Base-by-base conservation (phyloP, 2,797 vertebrate species). In the Labroides dimidiatus region DNA sequence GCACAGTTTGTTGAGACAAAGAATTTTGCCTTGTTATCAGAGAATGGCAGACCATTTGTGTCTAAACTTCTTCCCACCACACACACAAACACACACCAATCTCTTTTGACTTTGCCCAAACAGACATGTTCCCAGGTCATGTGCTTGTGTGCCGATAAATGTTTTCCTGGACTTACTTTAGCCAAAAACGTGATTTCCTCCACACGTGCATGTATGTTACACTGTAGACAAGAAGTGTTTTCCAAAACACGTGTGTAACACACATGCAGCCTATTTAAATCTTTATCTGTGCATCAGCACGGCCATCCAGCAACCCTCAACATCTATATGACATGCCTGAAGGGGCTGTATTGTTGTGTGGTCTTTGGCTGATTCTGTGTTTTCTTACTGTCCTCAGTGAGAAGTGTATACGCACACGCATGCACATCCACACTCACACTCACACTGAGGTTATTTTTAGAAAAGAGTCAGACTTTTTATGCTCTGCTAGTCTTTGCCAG, bases 361-460 rank as follows among this genome's bases (percentile, higher is more conserved):
- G 61, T 77, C 64, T 85, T 85, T 84, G 76, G 77, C 79, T 80
- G 73, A 84, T 84, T 54, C 62, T 51, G 19, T 69, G 67, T 84
- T 89, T 77, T 87, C 60, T 77, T 68, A 64, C 69, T 72, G 59
- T 75, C 74, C 72, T 78, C 65, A 77, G 57, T 84, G 67, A 64
- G 67, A 50, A 36, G 76, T 47, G 44, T 51, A 24, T 48, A 45
- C 24, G 19, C 57, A 76, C 61, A 23, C 48, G 57, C 44, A 67
- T 24, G 20, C 60, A 58, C 36, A 39, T 43, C 43, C 59, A 63
- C 54, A 59, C 52, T 64, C 45, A 53, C 57, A 70, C 39, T 48
- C 55, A 58, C 67, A 78, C 61, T 52, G 19, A 13, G 45, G 86
- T 63, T 91, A 90, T 85, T 85, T 91, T 88, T 84, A 87, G 89